A percentile compares a stretch with the other conserved stretches of the same genome.
These are phyloP conservation scores for Wiebesia pumilae DNA, from an alignment of 1,140 invertebrate species.

Conservation along the genomic window DNA sequence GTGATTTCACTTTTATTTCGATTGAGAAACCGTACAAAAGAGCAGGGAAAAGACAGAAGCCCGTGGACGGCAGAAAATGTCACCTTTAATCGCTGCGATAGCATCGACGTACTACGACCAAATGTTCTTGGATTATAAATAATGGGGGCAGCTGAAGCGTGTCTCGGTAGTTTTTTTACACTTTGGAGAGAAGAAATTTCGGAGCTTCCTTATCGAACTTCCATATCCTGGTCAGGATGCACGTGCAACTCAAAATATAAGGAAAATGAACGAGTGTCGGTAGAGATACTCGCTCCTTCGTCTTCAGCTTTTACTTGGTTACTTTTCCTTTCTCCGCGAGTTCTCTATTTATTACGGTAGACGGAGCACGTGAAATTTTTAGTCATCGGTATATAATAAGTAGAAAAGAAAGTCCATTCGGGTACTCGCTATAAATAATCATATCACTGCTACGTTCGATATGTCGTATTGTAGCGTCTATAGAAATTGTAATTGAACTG, in stretches of 20 bases:
- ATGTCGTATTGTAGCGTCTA: neutral
- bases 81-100: neutral
- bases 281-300: neutral
- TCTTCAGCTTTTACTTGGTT: neutral
- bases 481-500: slow-evolving; percentile 32
- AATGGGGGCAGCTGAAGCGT: neutral
- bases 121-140: neutral
- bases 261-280: neutral
- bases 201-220: neutral
- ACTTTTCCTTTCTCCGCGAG: neutral
- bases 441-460: neutral
- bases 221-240: neutral
- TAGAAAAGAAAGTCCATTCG: slow-evolving; percentile 34
- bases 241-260: neutral
- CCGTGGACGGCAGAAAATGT: neutral
- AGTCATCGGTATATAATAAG: neutral
- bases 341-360: neutral
- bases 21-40: no score
- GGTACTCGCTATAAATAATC: slow-evolving; percentile 35
- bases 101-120: neutral
- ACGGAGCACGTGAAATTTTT: slow-evolving; percentile 1
- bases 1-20: no score
- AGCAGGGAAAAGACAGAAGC: no score
- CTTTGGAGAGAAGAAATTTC: neutral
- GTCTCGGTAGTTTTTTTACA: neutral